These are phyloP conservation scores for Macrotis lagotis DNA, from an alignment of 2,113 vertebrate species.

Conservation along the genomic window DNA sequence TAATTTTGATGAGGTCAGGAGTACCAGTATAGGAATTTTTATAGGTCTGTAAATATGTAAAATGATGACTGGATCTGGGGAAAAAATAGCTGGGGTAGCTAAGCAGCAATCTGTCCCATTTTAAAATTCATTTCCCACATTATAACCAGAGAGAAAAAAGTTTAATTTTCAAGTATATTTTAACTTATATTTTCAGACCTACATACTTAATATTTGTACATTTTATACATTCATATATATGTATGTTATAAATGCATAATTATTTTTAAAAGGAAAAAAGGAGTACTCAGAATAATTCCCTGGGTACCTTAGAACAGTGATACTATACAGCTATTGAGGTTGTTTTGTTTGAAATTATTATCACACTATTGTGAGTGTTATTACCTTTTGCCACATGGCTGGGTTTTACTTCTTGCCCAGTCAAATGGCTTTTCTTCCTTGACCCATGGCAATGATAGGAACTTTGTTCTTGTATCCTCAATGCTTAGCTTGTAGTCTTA, in stretches of 20 bases:
- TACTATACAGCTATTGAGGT: background rate
- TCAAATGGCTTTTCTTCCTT: background rate
- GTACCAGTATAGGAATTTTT: background rate
- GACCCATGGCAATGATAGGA: background rate
- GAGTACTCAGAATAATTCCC: background rate
- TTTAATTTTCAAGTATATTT: background rate
- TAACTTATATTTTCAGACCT: too few species aligned
- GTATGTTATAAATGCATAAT: background rate
- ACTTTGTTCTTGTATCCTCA: background rate
- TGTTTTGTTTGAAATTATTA: background rate
- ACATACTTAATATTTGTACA: too few species aligned
- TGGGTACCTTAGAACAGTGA: background rate
- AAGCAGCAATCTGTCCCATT: background rate
- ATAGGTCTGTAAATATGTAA: background rate
- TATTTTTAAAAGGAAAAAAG: constrained; percentile 31
- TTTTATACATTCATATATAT: too few species aligned
- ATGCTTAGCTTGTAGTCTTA: background rate
- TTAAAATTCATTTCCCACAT: background rate
- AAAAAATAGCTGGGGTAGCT: background rate
- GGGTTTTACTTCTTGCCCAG: background rate
- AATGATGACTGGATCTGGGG: background rate
- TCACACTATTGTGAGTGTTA: constrained; percentile 17
- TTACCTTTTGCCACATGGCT: background rate
- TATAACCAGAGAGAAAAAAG: background rate
- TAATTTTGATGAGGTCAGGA: background rate